phyloP scores from a whole-genome alignment of 2,113 vertebrate species.

The Sigmodon hispidus region DNA sequence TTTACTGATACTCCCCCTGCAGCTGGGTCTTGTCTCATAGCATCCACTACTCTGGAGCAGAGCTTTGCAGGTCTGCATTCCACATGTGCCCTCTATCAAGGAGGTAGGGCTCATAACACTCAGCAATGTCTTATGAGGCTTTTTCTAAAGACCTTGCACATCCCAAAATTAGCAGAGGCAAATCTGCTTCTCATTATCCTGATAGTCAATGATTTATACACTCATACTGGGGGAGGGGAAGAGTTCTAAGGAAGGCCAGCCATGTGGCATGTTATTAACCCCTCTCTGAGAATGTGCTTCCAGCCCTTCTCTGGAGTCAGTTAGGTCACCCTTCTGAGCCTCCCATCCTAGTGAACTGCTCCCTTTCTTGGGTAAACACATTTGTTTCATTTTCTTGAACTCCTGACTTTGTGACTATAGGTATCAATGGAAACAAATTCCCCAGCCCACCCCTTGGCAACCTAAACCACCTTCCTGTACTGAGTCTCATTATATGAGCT shows the following conservation, averaged over 20 bases:
- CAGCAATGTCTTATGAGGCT: slow-evolving; percentile 83
- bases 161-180: slow-evolving; percentile 85
- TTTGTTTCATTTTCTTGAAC: slow-evolving; percentile 59
- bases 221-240: slow-evolving; percentile 72
- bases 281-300: slow-evolving; percentile 72
- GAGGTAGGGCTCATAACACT: slow-evolving; percentile 81
- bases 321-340: slow-evolving; percentile 39
- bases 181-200: slow-evolving; percentile 88
- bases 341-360: neutral
- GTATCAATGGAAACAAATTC: slow-evolving; percentile 41
- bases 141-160: slow-evolving; percentile 84
- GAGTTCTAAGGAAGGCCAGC: slow-evolving; percentile 79
- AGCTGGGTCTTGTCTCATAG: neutral
- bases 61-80: slow-evolving; percentile 69
- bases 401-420: slow-evolving; percentile 60
- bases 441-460: neutral
- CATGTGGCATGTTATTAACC: slow-evolving; percentile 82
- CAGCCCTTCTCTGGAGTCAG: slow-evolving; percentile 52
- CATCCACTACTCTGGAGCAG: neutral
- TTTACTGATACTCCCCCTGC: neutral
- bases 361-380: neutral
- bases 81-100: slow-evolving; percentile 77
- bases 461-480: neutral
- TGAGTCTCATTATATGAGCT: neutral
- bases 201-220: slow-evolving; percentile 87